Evolutionary conservation across 2,888 invertebrate genomes (phyloP).

Genomic region (Unio delphinus): DNA sequence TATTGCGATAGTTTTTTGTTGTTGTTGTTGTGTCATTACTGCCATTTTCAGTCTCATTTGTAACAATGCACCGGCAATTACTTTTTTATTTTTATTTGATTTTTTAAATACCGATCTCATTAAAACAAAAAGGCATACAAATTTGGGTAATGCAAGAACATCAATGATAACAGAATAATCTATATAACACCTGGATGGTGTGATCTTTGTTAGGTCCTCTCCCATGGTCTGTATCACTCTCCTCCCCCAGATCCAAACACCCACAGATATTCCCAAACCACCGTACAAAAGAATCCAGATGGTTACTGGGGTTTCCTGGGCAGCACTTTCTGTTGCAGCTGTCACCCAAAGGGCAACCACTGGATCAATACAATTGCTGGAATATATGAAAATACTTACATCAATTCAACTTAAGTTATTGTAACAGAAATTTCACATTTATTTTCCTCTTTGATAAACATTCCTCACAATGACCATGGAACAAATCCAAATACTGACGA

Average conservation of each 20-base stretch:
- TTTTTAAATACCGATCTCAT: too few relatives aligned
- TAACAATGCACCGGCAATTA: too few relatives aligned
- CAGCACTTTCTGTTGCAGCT: constrained; percentile 75
- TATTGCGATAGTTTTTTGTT: too few relatives aligned
- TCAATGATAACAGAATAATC: neutral
- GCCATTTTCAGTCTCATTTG: too few relatives aligned
- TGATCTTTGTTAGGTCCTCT: constrained; percentile 96
- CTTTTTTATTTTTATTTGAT: too few relatives aligned
- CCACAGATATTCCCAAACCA: constrained; percentile 94
- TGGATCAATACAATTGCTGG: constrained; percentile 97
- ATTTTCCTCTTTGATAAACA: too few relatives aligned
- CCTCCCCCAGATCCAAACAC: constrained; percentile 96
- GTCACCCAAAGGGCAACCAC: constrained; percentile 94
- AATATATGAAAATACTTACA: constrained; percentile 19
- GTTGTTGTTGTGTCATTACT: too few relatives aligned
- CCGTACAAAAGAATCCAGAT: constrained; percentile 93
- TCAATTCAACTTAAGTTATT: neutral
- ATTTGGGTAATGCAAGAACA: neutral
- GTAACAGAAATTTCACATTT: too few relatives aligned
- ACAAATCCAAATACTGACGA: too few relatives aligned
- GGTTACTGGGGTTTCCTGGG: constrained; percentile 84
- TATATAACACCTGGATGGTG: constrained; percentile 89
- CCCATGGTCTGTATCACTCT: constrained; percentile 97
- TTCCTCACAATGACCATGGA: too few relatives aligned
- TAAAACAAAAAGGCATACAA: too few relatives aligned